Base-by-base conservation (phyloP, 2,797 vertebrate genomes). In the Merluccius polli region DNA sequence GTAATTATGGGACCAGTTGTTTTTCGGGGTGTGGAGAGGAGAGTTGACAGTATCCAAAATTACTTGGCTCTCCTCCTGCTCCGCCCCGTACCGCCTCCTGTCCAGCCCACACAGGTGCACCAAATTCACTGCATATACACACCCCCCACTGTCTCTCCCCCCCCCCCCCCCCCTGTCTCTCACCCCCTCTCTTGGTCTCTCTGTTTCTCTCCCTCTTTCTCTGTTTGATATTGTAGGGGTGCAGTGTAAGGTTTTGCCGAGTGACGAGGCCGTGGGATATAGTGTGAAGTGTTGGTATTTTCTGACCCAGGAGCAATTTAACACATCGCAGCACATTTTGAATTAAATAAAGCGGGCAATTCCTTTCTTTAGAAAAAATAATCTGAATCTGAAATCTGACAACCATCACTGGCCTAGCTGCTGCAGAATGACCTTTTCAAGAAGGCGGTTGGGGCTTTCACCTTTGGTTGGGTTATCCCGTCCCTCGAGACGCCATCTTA, bases 281-380 rank as follows among this genome's bases (percentile, higher is more conserved):
- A 78, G 73, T 88, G 83, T 88, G 88, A 90, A 87, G 84, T 85
- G 73, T 84, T 90, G 87, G 85, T 92, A 85, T 91, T 89, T n/a
- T 87, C 84, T 83, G 80, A 89, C 89, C 88, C 73, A 32, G 81
- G 59, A 80, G 83, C 81, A 91, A 92, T 93, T 91, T 91, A 89
- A 86, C 92, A 91, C 90, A 83, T 87, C 79, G 31, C 9, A n/a
- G 88, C 87, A 85, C 87, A 85, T 72, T 77, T 82, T 83, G 84
- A 89, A 91, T 89, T 91, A 87, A 84, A 88, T 71, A 84, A 86
- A 87, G 78, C 75, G 73, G 74, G 73, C 74, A 21, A 69, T 85
- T 84, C 59, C 18, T 73, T 77, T 83, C 77, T 82, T n/a, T 59
- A 11, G 1, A 67, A 86, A 86, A 79, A 79, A 76, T 77, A 80